Conservation (phyloP, 2,888 invertebrate genomes). For the Ischnura elegans region DNA sequence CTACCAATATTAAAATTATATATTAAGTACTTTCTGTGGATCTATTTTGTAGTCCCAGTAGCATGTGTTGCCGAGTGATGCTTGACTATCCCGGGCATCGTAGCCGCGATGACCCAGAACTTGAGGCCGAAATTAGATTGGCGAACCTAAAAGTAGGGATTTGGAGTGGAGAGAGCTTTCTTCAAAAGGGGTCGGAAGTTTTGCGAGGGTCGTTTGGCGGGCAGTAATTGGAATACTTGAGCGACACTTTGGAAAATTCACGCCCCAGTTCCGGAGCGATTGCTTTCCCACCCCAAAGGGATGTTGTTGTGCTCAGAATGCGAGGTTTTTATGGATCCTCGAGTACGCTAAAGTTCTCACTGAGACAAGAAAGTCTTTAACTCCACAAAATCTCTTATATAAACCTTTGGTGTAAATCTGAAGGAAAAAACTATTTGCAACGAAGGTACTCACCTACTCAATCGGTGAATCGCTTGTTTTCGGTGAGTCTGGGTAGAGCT, state of each 20-base stretch:
- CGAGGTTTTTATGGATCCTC: too few species aligned
- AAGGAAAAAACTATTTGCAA: too few species aligned
- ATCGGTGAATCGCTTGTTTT: too few species aligned
- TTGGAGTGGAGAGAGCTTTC: neutral
- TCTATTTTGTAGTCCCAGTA: too few species aligned
- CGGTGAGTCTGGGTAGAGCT: too few species aligned
- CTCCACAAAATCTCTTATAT: too few species aligned
- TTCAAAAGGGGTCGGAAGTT: neutral
- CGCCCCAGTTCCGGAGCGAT: neutral
- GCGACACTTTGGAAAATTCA: neutral
- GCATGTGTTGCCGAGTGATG: neutral
- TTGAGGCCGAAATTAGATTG: neutral
- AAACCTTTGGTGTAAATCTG: too few species aligned
- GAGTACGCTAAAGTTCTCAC: too few species aligned
- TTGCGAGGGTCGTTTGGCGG: neutral
- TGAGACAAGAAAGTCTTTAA: too few species aligned
- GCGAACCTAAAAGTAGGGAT: neutral
- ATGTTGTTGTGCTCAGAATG: neutral
- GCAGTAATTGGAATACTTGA: conserved; percentile 3
- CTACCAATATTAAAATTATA: too few species aligned
- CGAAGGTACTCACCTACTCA: too few species aligned
- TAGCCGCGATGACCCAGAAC: neutral
- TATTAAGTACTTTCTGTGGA: too few species aligned
- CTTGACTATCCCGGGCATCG: neutral
- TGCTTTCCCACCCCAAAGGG: neutral